phyloP scores from a whole-genome alignment of 1,140 invertebrate genomes.

The Melipona quadrifasciata region DNA sequence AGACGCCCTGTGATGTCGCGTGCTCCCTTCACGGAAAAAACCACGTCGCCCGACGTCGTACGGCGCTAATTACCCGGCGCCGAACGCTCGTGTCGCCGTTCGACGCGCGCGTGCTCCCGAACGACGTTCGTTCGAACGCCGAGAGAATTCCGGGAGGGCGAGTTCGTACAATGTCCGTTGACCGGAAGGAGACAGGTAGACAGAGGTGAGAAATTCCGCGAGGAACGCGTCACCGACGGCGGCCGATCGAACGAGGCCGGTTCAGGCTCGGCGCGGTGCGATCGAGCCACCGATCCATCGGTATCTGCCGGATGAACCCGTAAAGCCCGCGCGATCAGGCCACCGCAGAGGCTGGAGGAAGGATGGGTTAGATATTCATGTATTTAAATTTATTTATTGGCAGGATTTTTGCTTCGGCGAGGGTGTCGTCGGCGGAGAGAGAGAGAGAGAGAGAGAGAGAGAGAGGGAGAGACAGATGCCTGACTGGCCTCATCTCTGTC shows the following conservation, averaged over 20 bases:
- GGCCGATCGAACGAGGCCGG: neutral
- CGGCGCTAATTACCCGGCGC: neutral
- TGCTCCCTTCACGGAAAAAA: neutral
- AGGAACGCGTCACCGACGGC: neutral
- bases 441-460: slow-evolving; percentile 11
- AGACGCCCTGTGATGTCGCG: neutral
- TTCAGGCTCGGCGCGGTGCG: neutral
- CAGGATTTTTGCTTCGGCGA: slow-evolving; percentile 73
- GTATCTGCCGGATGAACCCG: slow-evolving; percentile 55
- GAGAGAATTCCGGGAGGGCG: neutral
- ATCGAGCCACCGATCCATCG: slow-evolving; percentile 36
- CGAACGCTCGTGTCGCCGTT: neutral
- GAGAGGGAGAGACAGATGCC: slow-evolving; percentile 20
- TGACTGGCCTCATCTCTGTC: slow-evolving; percentile 22
- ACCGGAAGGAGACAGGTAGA: neutral
- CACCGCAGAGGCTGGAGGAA: slow-evolving; percentile 14
- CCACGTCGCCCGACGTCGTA: neutral
- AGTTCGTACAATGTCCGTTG: neutral
- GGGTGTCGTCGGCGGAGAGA: slow-evolving; percentile 49
- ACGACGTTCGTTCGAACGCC: neutral
- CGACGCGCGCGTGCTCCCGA: neutral
- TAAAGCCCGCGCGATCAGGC: slow-evolving; percentile 54
- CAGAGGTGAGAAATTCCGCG: neutral
- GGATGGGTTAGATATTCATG: slow-evolving; percentile 77
- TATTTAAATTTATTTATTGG: slow-evolving; percentile 82